A percentile compares a stretch with the other conserved stretches of the same genome.
Evolutionary conservation across 2,797 vertebrate species (phyloP).

Genomic region (Danio aesculapii): DNA sequence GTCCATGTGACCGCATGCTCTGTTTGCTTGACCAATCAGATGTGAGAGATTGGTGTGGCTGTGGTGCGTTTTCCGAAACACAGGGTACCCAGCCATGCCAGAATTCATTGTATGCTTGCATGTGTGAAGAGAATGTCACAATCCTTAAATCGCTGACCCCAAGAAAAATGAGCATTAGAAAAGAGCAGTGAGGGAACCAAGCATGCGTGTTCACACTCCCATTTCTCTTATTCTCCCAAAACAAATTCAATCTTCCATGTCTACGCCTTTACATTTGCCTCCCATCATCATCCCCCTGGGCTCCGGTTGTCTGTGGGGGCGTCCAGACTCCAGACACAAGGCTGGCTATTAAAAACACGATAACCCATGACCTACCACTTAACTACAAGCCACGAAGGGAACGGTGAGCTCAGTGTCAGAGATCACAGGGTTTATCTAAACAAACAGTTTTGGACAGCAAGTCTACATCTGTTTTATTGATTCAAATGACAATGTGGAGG

Average conservation of each 20-base stretch:
- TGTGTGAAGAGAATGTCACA: constrained; percentile 21
- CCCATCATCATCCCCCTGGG: neutral
- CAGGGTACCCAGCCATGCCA: constrained; percentile 48
- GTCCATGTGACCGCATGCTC: constrained; percentile 69
- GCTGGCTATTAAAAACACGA: constrained; percentile 33
- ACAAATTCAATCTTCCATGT: constrained; percentile 19
- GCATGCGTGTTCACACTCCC: constrained; percentile 54
- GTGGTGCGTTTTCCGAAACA: constrained; percentile 42
- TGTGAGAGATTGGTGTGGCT: constrained; percentile 18
- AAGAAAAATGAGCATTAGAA: constrained; percentile 33
- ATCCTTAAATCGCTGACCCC: constrained; percentile 21
- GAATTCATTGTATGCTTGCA: neutral
- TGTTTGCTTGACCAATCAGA: constrained; percentile 57
- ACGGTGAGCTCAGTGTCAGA: constrained; percentile 10
- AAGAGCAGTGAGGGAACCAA: constrained; percentile 66
- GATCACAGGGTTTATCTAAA: constrained; percentile 29
- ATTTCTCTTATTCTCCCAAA: constrained; percentile 11
- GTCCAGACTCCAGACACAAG: constrained; percentile 36
- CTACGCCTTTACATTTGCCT: constrained; percentile 15
- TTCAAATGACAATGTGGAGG: constrained; percentile 33
- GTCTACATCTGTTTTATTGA: constrained; percentile 32
- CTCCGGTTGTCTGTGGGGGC: constrained; percentile 6
- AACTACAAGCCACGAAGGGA: constrained; percentile 17
- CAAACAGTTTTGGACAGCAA: constrained; percentile 31
- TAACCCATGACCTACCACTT: neutral